These are phyloP conservation scores for Conus ventricosus DNA, from an alignment of 1,140 invertebrate species.

Conservation along the genomic window DNA sequence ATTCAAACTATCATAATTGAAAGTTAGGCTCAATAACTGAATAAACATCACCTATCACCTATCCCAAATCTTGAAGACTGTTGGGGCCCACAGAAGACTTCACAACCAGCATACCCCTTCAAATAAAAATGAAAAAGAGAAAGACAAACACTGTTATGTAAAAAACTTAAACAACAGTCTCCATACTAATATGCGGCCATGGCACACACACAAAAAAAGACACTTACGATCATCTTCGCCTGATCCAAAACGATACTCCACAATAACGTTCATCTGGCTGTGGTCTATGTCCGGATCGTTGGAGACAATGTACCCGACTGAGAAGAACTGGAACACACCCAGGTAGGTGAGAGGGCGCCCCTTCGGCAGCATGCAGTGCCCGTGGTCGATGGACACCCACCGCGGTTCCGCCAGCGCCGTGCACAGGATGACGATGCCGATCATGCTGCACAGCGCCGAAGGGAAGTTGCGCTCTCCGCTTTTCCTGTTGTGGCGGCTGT, in stretches of 20 bases:
- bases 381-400: conserved; percentile 56
- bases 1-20: too few relatives aligned
- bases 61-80: too few relatives aligned
- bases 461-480: conserved; percentile 67
- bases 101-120: too few relatives aligned
- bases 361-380: conserved; percentile 9
- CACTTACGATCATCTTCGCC: conserved; percentile 56
- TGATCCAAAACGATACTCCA: conserved; percentile 60
- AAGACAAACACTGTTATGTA: too few relatives aligned
- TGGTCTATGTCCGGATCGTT: conserved; percentile 31
- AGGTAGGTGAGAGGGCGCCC: conserved; percentile 53
- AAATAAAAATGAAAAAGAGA: too few relatives aligned
- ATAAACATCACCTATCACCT: too few relatives aligned
- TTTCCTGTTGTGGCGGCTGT: conserved; percentile 55
- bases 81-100: too few relatives aligned
- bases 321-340: conserved; percentile 69
- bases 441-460: conserved; percentile 68
- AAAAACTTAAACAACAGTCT: too few relatives aligned
- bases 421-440: conserved; percentile 68
- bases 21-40: too few relatives aligned
- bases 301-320: conserved; percentile 58
- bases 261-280: conserved; percentile 25
- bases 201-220: too few relatives aligned
- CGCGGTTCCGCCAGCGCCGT: conserved; percentile 67
- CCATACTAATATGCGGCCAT: too few relatives aligned